These are phyloP conservation scores for Lepisosteus oculatus DNA, from an alignment of 2,113 vertebrate genomes.

Conservation along the genomic window DNA sequence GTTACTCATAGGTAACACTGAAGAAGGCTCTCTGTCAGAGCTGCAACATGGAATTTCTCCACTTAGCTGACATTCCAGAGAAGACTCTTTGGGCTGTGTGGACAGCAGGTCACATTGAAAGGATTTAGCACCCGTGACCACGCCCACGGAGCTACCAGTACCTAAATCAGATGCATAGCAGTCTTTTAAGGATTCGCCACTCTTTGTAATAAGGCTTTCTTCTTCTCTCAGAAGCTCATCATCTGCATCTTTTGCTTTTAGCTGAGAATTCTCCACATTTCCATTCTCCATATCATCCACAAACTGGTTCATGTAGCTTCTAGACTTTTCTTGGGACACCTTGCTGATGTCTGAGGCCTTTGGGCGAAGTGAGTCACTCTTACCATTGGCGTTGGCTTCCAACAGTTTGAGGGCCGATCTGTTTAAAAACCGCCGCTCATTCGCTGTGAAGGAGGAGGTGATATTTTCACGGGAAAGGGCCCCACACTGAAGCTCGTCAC, in stretches of 20 bases:
- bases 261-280: slow-evolving; percentile 73
- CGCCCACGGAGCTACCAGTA: slow-evolving; percentile 48
- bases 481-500: slow-evolving; percentile 75
- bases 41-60: slow-evolving; percentile 69
- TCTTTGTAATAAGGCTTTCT: slow-evolving; percentile 58
- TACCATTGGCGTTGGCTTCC: slow-evolving; percentile 69
- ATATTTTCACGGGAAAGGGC: slow-evolving; percentile 52
- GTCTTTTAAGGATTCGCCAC: slow-evolving; percentile 56
- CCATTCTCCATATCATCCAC: slow-evolving; percentile 94
- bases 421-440: slow-evolving; percentile 68
- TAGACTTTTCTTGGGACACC: slow-evolving; percentile 54
- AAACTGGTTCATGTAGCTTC: slow-evolving; percentile 67
- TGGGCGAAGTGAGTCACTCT: slow-evolving; percentile 42
- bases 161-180: slow-evolving; percentile 45
- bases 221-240: slow-evolving; percentile 57
- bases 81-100: slow-evolving; percentile 38
- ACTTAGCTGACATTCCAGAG: slow-evolving; percentile 61
- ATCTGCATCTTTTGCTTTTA: slow-evolving; percentile 55
- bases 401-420: slow-evolving; percentile 57
- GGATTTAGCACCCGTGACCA: slow-evolving; percentile 35
- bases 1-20: slow-evolving; percentile 45
- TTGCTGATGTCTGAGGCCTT: slow-evolving; percentile 47
- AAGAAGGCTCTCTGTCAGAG: slow-evolving; percentile 35
- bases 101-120: slow-evolving; percentile 36
- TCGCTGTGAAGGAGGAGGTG: slow-evolving; percentile 50